Evolutionary conservation across 2,113 vertebrate genomes (phyloP).

Genomic region (Ondatra zibethicus): DNA sequence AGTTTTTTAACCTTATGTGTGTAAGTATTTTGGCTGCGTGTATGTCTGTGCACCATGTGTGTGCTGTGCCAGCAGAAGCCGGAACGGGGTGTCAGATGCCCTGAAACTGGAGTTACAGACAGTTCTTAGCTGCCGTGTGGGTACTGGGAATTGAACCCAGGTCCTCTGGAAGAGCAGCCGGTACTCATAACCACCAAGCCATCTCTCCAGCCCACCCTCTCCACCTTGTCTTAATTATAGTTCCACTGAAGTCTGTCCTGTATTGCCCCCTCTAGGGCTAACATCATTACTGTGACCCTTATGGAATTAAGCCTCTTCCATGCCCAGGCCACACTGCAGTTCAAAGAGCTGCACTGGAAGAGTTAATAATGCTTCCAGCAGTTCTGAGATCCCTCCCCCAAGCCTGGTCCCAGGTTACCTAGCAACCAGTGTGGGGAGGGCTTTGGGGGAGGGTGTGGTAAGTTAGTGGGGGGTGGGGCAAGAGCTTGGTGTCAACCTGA

Average conservation of each 20-base stretch:
- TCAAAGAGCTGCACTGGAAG: conserved; percentile 12
- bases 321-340: neutral
- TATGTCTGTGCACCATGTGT: neutral
- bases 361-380: conserved; percentile 35
- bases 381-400: conserved; percentile 54
- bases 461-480: neutral
- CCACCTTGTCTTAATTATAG: neutral
- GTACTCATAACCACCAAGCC: neutral
- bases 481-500: conserved; percentile 9
- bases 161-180: neutral
- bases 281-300: neutral
- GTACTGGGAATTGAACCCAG: neutral
- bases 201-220: neutral
- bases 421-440: conserved; percentile 66
- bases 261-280: neutral
- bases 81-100: neutral
- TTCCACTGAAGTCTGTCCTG: neutral
- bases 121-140: neutral
- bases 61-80: neutral
- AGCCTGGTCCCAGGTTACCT: conserved; percentile 69
- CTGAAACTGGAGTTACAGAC: neutral
- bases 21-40: neutral
- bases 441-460: neutral
- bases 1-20: no score
- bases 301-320: neutral